Evolutionary conservation across 1,140 invertebrate genomes (phyloP), one percentile per base, ranked within the genome.

Genomic region (Lucilia cuprina): DNA sequence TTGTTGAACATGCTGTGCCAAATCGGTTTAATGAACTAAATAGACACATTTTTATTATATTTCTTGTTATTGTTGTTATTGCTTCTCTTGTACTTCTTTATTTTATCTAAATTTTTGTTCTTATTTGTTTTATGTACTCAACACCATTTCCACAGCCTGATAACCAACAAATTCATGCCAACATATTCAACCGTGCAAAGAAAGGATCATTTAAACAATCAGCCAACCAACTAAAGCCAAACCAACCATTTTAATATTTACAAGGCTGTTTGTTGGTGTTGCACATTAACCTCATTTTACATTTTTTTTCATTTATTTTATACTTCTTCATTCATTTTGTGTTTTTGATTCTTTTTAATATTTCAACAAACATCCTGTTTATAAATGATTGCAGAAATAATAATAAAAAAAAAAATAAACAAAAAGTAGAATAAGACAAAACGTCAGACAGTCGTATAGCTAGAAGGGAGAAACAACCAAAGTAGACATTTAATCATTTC

Each of bases 241-340:
- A 70, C 65, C 65, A 70, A 70, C n/a, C 65, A 70, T 70, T 70
- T 70, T 70, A 70, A 70, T 70, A 70, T 70, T 70, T 70, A 70
- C 65, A 19, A 70, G 65, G 19, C 19, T 21, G 13, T 17, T n/a
- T 7, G 14, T 60, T 60, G 65, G 5, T 70, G 65, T 25, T 70
- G 65, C n/a, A 70, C 65, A 70, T 70, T 70, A 70, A 70, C 65
- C 65, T 70, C 65, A 70, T 70, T 70, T 70, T 70, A 70, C 65
- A 25, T 10, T 70, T n/a, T 14, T 60, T 60, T 30, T 30, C 25
- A 60, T 14, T 60, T 60, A 5, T 17, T n/a, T 60, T 14, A 7
- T 60, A 7, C 0, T 17, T 60, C 5, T n/a, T 1, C 55, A 3
- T n/a, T 60, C 14, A 4, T n/a, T 17, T n/a, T 60, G 14, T n/a